Conservation (phyloP, 1,140 invertebrate genomes). For the Lordiphosa mommai region DNA sequence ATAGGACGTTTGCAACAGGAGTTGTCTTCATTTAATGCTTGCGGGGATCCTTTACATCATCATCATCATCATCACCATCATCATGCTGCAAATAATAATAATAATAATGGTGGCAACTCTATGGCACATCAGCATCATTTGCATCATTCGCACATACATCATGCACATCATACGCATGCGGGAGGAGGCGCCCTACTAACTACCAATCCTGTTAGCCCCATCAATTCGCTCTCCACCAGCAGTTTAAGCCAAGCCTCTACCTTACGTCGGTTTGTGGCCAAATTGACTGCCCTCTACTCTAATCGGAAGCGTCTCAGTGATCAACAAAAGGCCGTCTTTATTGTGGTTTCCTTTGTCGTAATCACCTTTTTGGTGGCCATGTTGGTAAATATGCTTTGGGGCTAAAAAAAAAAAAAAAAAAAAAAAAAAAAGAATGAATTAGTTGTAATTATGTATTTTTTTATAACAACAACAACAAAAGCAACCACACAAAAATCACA, state of each 20-base stretch:
- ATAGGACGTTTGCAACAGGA: constrained; percentile 62
- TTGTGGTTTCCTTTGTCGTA: constrained; percentile 75
- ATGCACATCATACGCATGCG: constrained; percentile 50
- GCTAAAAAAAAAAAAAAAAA: constrained; percentile 22
- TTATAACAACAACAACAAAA: constrained; percentile 40
- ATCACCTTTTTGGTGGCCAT: constrained; percentile 72
- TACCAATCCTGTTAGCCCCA: too few relatives aligned
- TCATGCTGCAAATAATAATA: too few relatives aligned
- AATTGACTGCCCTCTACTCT: constrained; percentile 58
- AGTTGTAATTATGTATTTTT: constrained; percentile 69
- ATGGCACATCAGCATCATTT: constrained; percentile 63
- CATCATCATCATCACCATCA: constrained; percentile 77
- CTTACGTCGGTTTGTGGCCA: constrained; percentile 45
- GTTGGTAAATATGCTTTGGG: constrained; percentile 67
- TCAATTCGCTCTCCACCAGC: constrained; percentile 7
- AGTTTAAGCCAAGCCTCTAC: constrained; percentile 33
- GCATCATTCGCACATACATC: constrained; percentile 65
- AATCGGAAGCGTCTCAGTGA: constrained; percentile 72
- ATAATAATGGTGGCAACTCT: too few relatives aligned
- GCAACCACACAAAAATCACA: constrained; percentile 37
- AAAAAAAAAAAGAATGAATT: constrained; percentile 15
- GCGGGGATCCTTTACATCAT: constrained; percentile 69
- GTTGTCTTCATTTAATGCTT: constrained; percentile 55
- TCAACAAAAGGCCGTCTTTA: constrained; percentile 74
- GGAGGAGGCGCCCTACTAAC: constrained; percentile 9